A percentile compares a stretch with the other conserved stretches of the same genome.
Evolutionary conservation across 2,888 invertebrate genomes (phyloP).

Genomic region (Amphipoea oculea): DNA sequence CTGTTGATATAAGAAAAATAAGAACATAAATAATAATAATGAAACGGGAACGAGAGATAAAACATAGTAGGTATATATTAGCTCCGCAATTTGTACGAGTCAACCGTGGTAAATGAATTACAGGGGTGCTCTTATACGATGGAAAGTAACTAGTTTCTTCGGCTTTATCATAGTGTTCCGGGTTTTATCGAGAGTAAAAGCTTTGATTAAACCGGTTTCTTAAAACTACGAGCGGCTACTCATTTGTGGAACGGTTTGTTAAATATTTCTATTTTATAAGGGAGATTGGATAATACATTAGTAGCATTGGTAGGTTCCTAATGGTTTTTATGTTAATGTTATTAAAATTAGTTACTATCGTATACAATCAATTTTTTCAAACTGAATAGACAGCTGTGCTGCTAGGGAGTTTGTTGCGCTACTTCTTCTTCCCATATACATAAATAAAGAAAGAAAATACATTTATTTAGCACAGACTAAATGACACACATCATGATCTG

Average conservation of each 20-base stretch:
- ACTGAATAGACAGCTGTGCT: too few relatives aligned
- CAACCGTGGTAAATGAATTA: slow-evolving; percentile 59
- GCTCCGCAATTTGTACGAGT: slow-evolving; percentile 60
- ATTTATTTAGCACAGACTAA: too few relatives aligned
- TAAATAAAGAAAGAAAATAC: too few relatives aligned
- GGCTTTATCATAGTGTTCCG: slow-evolving; percentile 18
- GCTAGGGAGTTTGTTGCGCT: too few relatives aligned
- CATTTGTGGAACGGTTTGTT: not conserved
- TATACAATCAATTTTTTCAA: too few relatives aligned
- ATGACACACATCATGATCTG: too few relatives aligned
- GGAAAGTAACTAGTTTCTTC: slow-evolving; percentile 29
- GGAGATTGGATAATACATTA: not conserved
- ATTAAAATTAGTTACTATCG: not conserved
- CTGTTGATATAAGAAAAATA: slow-evolving; percentile 53
- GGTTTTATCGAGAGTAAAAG: not conserved
- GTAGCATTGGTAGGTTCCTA: not conserved
- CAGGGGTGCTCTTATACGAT: slow-evolving; percentile 30
- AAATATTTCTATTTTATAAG: too few relatives aligned
- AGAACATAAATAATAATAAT: slow-evolving; percentile 51
- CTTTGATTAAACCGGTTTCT: not conserved
- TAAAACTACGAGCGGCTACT: not conserved
- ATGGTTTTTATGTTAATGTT: not conserved
- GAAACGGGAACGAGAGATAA: slow-evolving; percentile 44
- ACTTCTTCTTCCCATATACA: not conserved
- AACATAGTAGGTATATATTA: slow-evolving; percentile 52